These are phyloP conservation scores for Apodemus speciosus DNA, from an alignment of 2,113 vertebrate species.

Conservation along the genomic window DNA sequence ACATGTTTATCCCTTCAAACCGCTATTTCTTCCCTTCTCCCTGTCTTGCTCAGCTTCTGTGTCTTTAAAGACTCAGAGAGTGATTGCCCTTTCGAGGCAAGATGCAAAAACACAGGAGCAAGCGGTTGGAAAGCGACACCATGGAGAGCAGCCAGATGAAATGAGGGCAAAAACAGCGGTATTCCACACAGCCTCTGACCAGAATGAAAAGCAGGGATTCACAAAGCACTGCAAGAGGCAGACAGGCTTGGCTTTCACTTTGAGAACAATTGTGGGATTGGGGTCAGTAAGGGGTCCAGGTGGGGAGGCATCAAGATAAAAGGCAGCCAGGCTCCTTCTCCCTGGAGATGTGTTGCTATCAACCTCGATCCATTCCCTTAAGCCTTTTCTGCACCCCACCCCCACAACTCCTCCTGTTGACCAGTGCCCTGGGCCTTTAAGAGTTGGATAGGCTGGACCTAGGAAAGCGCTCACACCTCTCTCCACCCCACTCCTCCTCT, in stretches of 20 bases:
- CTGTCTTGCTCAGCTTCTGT: slow-evolving; percentile 14
- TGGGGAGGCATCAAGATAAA: neutral
- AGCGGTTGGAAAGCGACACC: slow-evolving; percentile 46
- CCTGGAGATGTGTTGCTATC: neutral
- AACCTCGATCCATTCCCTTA: slow-evolving; percentile 58
- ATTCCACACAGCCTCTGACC: neutral
- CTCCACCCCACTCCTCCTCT: slow-evolving; percentile 40
- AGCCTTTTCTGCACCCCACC: slow-evolving; percentile 47
- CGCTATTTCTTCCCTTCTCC: neutral
- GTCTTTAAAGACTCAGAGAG: neutral
- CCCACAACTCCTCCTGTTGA: slow-evolving; percentile 30
- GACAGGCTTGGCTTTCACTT: slow-evolving; percentile 54
- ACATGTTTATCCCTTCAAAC: neutral
- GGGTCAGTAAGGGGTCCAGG: slow-evolving; percentile 43
- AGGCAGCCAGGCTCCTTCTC: slow-evolving; percentile 55
- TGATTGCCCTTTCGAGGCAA: slow-evolving; percentile 11
- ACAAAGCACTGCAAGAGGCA: neutral
- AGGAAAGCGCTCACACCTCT: slow-evolving; percentile 65
- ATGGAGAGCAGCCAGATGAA: slow-evolving; percentile 64
- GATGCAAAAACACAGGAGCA: slow-evolving; percentile 11
- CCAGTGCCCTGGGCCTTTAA: slow-evolving; percentile 79
- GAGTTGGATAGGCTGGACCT: slow-evolving; percentile 64
- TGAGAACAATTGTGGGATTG: slow-evolving; percentile 11
- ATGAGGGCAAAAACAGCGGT: slow-evolving; percentile 61
- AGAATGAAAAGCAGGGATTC: slow-evolving; percentile 73